Evolutionary conservation across 2,797 vertebrate species (phyloP), one percentile per base, ranked within the genome.

Genomic region (Characodon lateralis): DNA sequence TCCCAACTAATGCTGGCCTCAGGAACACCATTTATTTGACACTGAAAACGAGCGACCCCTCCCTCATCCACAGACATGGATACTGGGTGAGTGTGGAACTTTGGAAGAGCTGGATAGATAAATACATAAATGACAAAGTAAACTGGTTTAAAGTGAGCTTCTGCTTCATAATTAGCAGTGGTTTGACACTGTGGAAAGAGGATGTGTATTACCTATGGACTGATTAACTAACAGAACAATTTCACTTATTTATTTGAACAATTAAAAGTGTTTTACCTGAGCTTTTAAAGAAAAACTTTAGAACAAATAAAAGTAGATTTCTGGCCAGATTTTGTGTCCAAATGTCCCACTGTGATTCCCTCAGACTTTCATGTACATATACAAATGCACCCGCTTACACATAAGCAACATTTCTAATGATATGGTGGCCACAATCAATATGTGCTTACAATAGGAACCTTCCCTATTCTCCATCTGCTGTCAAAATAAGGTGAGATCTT

Each of bases 1-100:
- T 97, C 95, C 96, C 96, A 96, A 75, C 90, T 96, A 83, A 96
- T 95, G 51, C 78, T 94, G 59, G 96, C 95, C 76, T 96, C 94
- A 0, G 95, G 96, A 58, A 94, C 83, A 0, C 95, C 94, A 0
- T 7, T 84, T 77, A 95, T 93, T 85, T 95, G 93, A 90, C 96
- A 95, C 87, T 96, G 95, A 90, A 96, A 95, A 41, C 89, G 88
- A 16, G 95, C 93, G 0, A 95, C 95, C 0, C 96, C 90, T 0
- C 94, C 94, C 48, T 86, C 92, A 10, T 96, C 95, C 78, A 96
- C 95, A 0, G 81, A 70, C 88, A 95, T 91, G 0, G 95, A 94
- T 72, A 86, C 85, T 0, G 95, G 95, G 78, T 96, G 95, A 51
- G 93, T 95, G 87, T 95, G 95, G 84, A 95, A 96, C 81, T 91